These are phyloP conservation scores for Agonopterix arenella DNA, from an alignment of 2,888 invertebrate genomes.

Conservation along the genomic window DNA sequence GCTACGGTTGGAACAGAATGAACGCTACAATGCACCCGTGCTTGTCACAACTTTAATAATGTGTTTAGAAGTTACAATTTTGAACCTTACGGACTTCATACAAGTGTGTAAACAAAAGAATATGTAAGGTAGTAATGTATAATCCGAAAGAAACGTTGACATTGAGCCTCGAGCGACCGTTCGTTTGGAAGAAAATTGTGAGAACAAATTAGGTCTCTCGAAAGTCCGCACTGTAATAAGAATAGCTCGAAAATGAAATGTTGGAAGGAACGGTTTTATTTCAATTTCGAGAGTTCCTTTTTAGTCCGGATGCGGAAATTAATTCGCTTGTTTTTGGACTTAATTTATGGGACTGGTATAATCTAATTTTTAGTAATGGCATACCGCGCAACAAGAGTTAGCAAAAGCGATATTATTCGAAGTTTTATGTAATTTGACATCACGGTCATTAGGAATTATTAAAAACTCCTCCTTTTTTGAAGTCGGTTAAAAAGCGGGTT, in stretches of 20 bases:
- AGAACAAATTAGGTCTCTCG: slow-evolving; percentile 64
- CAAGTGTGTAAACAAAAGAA: slow-evolving; percentile 17
- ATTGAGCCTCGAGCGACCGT: slow-evolving; percentile 53
- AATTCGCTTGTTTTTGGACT: too few species aligned
- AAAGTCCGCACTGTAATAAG: slow-evolving; percentile 54
- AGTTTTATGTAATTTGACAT: too few species aligned
- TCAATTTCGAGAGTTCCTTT: slow-evolving; percentile 13
- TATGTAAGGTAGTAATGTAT: slow-evolving; percentile 33
- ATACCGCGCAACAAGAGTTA: too few species aligned
- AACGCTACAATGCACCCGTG: slow-evolving; percentile 49
- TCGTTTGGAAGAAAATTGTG: slow-evolving; percentile 57
- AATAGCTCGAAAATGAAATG: slow-evolving; percentile 47
- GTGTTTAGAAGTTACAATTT: slow-evolving; percentile 12
- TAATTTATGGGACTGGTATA: too few species aligned
- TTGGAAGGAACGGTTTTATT: slow-evolving; percentile 22
- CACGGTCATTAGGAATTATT: neutral
- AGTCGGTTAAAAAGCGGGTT: too few species aligned
- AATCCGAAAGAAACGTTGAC: slow-evolving; percentile 69
- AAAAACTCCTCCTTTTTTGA: too few species aligned
- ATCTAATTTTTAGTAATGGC: too few species aligned
- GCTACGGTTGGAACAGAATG: slow-evolving; percentile 49
- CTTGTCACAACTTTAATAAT: slow-evolving; percentile 23
- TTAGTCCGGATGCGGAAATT: too few species aligned
- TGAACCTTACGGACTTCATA: slow-evolving; percentile 15
- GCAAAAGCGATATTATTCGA: too few species aligned